A percentile compares a stretch with the other conserved stretches of the same genome.
phyloP scores from a whole-genome alignment of 2,888 invertebrate genomes.

The Seira ritae region DNA sequence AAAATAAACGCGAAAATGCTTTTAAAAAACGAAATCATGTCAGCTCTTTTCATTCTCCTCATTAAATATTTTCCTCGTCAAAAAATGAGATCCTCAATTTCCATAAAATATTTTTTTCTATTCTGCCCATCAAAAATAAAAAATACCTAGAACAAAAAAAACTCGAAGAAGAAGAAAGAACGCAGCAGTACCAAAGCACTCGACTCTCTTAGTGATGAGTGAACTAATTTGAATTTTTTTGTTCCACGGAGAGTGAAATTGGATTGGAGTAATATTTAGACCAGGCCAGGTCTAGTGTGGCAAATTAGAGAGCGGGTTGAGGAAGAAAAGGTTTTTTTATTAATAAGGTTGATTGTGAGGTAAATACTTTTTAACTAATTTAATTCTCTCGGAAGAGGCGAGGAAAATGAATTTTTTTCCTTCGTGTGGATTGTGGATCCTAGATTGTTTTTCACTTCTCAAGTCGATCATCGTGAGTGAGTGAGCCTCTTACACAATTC shows the following conservation, averaged over 20 bases:
- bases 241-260: neutral
- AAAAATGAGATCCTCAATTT: neutral
- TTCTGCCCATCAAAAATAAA: constrained; percentile 23
- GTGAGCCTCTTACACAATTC: too few species aligned
- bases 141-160: constrained; percentile 20
- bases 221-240: neutral
- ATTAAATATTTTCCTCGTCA: constrained; percentile 30
- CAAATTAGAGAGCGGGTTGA: constrained; percentile 21
- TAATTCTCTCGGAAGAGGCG: constrained; percentile 15
- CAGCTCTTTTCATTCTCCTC: constrained; percentile 53
- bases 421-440: neutral
- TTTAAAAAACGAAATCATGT: constrained; percentile 57
- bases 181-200: neutral
- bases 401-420: constrained; percentile 16
- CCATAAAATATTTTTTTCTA: constrained; percentile 17
- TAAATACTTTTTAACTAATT: constrained; percentile 35
- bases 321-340: neutral
- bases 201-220: neutral
- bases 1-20: constrained; percentile 51
- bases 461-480: neutral
- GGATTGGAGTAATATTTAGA: too few species aligned
- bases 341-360: constrained; percentile 29
- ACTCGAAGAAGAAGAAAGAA: neutral
- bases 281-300: too few species aligned
- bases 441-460: neutral